Evolutionary conservation across 2,113 vertebrate genomes (phyloP).

Genomic region (Otis tarda): DNA sequence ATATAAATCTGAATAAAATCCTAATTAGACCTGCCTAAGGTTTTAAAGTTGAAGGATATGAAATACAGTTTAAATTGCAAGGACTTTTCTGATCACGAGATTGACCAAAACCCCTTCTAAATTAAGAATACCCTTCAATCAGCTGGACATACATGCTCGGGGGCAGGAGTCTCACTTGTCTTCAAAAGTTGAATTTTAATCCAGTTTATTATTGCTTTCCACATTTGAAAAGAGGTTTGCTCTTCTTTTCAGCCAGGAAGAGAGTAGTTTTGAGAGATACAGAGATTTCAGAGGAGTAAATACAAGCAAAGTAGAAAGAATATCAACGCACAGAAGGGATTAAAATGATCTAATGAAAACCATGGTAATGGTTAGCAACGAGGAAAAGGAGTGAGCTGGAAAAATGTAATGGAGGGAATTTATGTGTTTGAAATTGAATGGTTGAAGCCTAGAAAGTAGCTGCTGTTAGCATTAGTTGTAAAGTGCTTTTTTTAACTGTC

Average conservation of each 20-base stretch:
- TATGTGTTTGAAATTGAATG: not conserved
- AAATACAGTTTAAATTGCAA: not conserved
- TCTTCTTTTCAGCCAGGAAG: not conserved
- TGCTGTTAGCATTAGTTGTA: not conserved
- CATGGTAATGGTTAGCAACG: not conserved
- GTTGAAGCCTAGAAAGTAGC: not conserved
- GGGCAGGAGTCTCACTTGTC: not conserved
- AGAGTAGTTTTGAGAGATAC: not conserved
- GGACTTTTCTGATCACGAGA: not conserved
- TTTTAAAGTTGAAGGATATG: not conserved
- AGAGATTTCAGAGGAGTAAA: not conserved
- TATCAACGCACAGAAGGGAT: not conserved
- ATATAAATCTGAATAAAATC: not conserved
- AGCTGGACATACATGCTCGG: not conserved
- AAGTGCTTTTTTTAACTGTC: rapidly evolving
- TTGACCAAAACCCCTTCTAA: not conserved
- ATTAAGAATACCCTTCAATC: not conserved
- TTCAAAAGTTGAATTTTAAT: not conserved
- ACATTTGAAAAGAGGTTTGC: not conserved
- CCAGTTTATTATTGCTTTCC: not conserved
- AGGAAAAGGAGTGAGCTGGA: not conserved
- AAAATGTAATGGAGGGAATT: not conserved
- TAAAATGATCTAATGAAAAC: not conserved
- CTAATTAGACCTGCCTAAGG: not conserved
- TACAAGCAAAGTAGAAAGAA: not conserved